Percentiles rank a stretch among this genome's conserved stretches.
phyloP scores from a whole-genome alignment of 2,888 invertebrate species.

The Erebia palarica region DNA sequence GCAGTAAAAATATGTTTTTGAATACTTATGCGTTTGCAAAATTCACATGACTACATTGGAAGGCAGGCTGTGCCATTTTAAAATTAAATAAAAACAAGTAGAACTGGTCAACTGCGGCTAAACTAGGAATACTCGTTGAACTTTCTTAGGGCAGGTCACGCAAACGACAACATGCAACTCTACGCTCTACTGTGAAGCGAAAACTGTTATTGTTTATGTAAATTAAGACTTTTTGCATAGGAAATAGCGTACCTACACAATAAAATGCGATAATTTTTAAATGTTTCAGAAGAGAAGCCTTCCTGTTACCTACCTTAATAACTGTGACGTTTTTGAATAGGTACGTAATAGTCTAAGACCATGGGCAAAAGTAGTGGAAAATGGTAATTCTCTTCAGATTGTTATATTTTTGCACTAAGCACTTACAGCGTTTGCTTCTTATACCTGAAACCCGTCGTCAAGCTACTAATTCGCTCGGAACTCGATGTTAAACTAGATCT shows the following conservation, averaged over 20 bases:
- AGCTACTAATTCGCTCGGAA: no score
- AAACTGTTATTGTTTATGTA: constrained; percentile 18
- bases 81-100: constrained; percentile 35
- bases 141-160: constrained; percentile 46
- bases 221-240: constrained; percentile 12
- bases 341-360: no score
- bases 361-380: no score
- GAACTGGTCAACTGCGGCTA: constrained; percentile 40
- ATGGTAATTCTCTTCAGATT: no score
- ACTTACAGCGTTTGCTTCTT: no score
- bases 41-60: constrained; percentile 16
- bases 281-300: neutral
- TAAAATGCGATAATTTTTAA: neutral
- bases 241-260: neutral
- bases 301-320: no score
- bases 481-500: no score
- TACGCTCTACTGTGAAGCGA: constrained; percentile 14
- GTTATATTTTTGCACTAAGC: no score
- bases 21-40: neutral
- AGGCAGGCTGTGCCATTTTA: constrained; percentile 24
- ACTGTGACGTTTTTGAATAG: no score
- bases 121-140: constrained; percentile 40
- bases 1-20: neutral
- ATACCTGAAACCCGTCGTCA: no score
- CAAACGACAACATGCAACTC: constrained; percentile 40